A percentile compares a stretch with the other conserved stretches of the same genome.
Conservation (phyloP, 2,797 vertebrate genomes). For the Acestrorhynchus altus region DNA sequence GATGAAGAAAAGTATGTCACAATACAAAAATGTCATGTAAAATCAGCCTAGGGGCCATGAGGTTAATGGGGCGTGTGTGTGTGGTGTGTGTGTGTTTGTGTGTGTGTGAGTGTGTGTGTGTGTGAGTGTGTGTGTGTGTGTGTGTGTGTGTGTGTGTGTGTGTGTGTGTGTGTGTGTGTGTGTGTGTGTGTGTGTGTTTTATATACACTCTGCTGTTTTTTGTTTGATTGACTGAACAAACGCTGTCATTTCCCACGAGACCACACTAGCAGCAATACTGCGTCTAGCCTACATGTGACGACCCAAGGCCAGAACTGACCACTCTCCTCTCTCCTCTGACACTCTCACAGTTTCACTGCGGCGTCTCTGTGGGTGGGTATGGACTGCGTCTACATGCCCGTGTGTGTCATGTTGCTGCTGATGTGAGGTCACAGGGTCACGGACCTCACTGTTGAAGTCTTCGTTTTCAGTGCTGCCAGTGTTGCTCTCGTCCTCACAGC, state of each 20-base stretch:
- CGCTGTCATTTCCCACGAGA: background rate
- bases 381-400: background rate
- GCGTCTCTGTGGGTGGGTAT: background rate
- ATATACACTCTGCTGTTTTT: background rate
- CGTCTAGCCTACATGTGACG: background rate
- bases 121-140: too few relatives aligned
- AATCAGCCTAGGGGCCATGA: too few relatives aligned
- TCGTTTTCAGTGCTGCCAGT: conserved; percentile 47
- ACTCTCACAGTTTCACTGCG: background rate
- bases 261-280: background rate
- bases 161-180: background rate
- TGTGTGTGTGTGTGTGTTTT: background rate
- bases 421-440: conserved; percentile 7
- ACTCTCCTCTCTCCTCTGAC: background rate
- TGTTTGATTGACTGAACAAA: background rate
- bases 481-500: conserved; percentile 64
- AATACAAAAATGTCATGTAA: too few relatives aligned
- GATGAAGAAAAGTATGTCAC: too few relatives aligned
- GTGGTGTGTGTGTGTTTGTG: too few relatives aligned
- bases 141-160: too few relatives aligned
- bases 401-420: background rate
- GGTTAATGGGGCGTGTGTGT: too few relatives aligned
- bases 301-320: background rate
- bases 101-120: too few relatives aligned
- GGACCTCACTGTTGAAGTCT: conserved; percentile 24